Conservation (phyloP, 2,113 vertebrate species). For the Petrocephalus zakoni region DNA sequence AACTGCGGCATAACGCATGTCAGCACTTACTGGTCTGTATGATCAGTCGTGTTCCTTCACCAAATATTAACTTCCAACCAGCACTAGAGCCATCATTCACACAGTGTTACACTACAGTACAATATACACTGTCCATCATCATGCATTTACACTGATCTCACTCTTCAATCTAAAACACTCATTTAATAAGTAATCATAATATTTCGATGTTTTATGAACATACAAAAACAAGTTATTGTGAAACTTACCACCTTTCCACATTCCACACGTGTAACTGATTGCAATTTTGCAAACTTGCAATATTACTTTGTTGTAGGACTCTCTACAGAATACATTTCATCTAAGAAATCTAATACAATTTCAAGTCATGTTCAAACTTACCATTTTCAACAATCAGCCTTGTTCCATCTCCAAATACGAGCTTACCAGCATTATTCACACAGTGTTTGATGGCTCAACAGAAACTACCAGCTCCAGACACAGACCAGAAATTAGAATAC, state of each 20-base stretch:
- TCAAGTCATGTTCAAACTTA: too few species aligned
- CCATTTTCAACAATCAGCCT: too few species aligned
- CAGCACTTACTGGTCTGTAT: slow-evolving; percentile 23
- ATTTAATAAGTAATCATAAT: neutral
- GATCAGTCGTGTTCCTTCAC: slow-evolving; percentile 41
- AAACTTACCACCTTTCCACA: too few species aligned
- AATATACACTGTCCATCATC: neutral
- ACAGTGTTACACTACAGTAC: neutral
- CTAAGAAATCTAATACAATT: too few species aligned
- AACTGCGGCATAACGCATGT: neutral
- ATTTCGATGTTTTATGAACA: too few species aligned
- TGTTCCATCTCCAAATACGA: too few species aligned
- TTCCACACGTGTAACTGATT: too few species aligned
- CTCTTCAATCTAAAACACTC: neutral
- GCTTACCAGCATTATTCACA: neutral
- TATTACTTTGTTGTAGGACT: too few species aligned
- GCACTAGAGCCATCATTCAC: neutral
- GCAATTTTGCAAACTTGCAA: too few species aligned
- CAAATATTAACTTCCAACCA: slow-evolving; percentile 38
- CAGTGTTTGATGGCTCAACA: neutral
- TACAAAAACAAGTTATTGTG: too few species aligned
- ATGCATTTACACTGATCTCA: neutral
- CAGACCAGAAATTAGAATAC: neutral
- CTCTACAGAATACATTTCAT: too few species aligned
- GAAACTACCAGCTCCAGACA: neutral